Evolutionary conservation across 2,797 vertebrate species (phyloP), one percentile per base, ranked within the genome.

Genomic region (Pangasius macronema): DNA sequence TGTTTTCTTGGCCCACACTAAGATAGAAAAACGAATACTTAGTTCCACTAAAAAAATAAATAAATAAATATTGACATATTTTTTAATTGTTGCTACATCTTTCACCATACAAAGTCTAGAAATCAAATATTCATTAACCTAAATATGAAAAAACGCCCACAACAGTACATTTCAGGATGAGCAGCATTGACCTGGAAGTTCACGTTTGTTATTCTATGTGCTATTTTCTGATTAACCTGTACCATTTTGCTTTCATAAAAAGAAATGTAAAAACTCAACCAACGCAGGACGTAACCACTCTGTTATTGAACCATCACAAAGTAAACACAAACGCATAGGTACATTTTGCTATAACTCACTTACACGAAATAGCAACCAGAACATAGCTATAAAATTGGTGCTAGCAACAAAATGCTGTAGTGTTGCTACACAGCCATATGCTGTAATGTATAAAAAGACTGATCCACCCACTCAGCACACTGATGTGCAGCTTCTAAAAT

Each of bases 401-500:
- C 39, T 65, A 13, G 63, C 7, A 75, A 65, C 55, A 39, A 36
- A 72, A 67, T 53, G 70, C 67, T 51, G 79, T 72, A 65, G 46
- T 87, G 81, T 68, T 39, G 46, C 68, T 53, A 59, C 85, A 65
- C 51, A n/a, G 61, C 27, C 24, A 22, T 86, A 36, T 72, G 75
- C 76, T 36, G 51, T 82, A 73, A 87, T 55, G 55, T 83, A 72
- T 49, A 65, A 82, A 83, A 49, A 76, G 86, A 81, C 61, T 16
- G 42, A 85, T 85, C 53, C 33, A 49, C 80, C 77, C 61, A 53
- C 73, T 87, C 82, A 68, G 85, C 70, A 80, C 84, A 80, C 84
- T 70, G 77, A 85, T 63, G 61, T 84, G 67, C 73, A 59, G 73
- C 81, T 81, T 85, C 87, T 88, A 88, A 88, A 88, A 85, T 85